Evolutionary conservation across 1,140 invertebrate genomes (phyloP), one percentile per base, ranked within the genome.

Genomic region (Cherax destructor): DNA sequence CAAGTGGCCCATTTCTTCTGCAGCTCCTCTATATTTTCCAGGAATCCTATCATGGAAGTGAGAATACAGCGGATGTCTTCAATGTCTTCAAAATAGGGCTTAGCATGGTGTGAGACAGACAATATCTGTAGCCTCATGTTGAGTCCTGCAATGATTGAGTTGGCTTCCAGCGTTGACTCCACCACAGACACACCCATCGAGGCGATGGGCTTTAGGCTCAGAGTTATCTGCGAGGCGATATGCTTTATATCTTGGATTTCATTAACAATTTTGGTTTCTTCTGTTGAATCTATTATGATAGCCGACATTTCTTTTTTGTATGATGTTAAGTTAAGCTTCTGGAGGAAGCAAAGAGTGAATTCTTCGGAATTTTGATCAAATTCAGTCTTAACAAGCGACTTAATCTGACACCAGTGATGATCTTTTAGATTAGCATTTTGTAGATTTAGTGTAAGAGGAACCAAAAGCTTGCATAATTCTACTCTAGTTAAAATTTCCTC

Each of bases 321-420:
- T 3, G 92, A 92, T 21, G 81, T 87, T 78, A 90, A 77, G 41
- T 91, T 88, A 21, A 92, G 72, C 47, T 85, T 83, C 50, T 92
- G 83, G 1, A 92, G 92, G 52, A 69, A 87, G 7, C 88, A 84
- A n/a, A 92, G 74, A n/a, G 92, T 91, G 83, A 92, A 90, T 1
- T 78, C 69, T 69, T 85, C 81, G 24, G 86, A 92, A n/a, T 92
- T 79, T 30, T 86, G 83, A 83, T 83, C 83, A 84, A 86, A 87
- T 10, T 92, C 89, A 30, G 84, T 83, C 16, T 88, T 87, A 21
- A 91, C 88, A 13, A 92, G 69, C 16, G 65, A 81, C 41, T 91
- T 78, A 11, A 92, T 86, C 56, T 86, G 83, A 13, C 65, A 18
- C 92, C 92, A 92, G 77, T 92, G 92, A 89, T 92, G 92, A 16